Evolutionary conservation across 2,888 invertebrate genomes (phyloP).

Genomic region (Mactromeris polynyma): DNA sequence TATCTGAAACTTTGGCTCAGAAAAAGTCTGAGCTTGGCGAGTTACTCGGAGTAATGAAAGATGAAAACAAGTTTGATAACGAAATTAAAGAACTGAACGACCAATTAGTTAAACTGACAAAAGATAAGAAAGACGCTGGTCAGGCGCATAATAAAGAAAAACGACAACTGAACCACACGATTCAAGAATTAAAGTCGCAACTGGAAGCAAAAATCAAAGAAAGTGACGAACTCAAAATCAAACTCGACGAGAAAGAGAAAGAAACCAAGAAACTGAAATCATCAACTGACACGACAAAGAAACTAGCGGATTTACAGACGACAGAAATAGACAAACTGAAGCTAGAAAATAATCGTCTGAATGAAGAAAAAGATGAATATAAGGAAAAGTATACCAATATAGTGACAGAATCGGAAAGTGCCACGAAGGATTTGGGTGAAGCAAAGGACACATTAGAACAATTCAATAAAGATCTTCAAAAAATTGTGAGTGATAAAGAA

Average conservation of each 20-base stretch:
- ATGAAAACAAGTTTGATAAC: constrained; percentile 72
- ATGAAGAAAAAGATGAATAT: constrained; percentile 67
- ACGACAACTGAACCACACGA: constrained; percentile 52
- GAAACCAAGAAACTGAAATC: constrained; percentile 58
- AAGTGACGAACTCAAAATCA: constrained; percentile 59
- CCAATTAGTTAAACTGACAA: constrained; percentile 58
- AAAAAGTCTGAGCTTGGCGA: constrained; percentile 72
- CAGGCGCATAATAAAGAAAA: constrained; percentile 59
- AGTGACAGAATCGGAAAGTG: constrained; percentile 69
- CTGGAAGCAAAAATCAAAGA: constrained; percentile 42
- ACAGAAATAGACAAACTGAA: constrained; percentile 58
- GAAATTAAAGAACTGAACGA: constrained; percentile 70
- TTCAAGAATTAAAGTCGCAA: constrained; percentile 53
- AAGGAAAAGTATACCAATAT: constrained; percentile 62
- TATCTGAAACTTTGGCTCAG: constrained; percentile 69
- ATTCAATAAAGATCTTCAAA: constrained; percentile 67
- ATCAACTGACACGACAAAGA: constrained; percentile 36
- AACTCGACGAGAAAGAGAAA: constrained; percentile 58
- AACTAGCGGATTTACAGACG: constrained; percentile 44
- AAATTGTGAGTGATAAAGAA: constrained; percentile 69
- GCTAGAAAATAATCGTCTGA: constrained; percentile 58
- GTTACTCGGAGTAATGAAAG: constrained; percentile 72
- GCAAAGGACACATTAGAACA: constrained; percentile 61
- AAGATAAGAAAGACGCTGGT: constrained; percentile 68
- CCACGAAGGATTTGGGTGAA: constrained; percentile 67